Evolutionary conservation across 2,797 vertebrate genomes (phyloP).

Genomic region (Manis pentadactyla): DNA sequence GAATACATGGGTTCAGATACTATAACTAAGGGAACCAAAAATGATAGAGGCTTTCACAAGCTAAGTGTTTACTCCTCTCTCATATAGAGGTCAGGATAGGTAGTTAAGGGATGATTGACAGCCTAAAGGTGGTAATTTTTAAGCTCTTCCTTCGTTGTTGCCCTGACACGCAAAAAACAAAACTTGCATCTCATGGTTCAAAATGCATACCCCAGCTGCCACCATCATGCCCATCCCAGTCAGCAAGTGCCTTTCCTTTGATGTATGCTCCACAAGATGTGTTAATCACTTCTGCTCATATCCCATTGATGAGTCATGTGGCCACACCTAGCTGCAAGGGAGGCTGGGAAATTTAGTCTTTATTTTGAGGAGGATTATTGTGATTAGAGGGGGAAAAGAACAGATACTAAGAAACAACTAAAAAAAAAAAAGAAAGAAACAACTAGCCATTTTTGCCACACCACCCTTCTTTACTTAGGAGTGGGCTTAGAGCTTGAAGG

Average conservation of each 20-base stretch:
- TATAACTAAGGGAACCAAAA: not conserved
- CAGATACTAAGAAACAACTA: not conserved
- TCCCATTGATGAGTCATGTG: not conserved
- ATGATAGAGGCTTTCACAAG: not conserved
- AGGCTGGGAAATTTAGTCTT: not conserved
- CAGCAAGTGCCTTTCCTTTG: not conserved
- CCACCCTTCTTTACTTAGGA: not conserved
- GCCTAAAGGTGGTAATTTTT: not conserved
- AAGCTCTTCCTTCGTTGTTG: not conserved
- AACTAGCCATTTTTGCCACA: not conserved
- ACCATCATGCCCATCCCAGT: not conserved
- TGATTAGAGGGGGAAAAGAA: not conserved
- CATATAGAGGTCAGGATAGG: not conserved
- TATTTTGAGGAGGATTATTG: not conserved
- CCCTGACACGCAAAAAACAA: not conserved
- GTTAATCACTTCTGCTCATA: not conserved
- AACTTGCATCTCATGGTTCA: not conserved
- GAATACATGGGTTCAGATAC: not conserved
- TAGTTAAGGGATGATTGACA: not conserved
- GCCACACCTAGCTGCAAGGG: not conserved
- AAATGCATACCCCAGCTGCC: not conserved
- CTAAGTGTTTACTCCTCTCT: not conserved
- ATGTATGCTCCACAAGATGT: not conserved
- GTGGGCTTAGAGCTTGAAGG: not conserved
- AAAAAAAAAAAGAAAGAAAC: not conserved